phyloP scores from a whole-genome alignment of 2,797 vertebrate genomes.

The Dendrocincla fuliginosa region DNA sequence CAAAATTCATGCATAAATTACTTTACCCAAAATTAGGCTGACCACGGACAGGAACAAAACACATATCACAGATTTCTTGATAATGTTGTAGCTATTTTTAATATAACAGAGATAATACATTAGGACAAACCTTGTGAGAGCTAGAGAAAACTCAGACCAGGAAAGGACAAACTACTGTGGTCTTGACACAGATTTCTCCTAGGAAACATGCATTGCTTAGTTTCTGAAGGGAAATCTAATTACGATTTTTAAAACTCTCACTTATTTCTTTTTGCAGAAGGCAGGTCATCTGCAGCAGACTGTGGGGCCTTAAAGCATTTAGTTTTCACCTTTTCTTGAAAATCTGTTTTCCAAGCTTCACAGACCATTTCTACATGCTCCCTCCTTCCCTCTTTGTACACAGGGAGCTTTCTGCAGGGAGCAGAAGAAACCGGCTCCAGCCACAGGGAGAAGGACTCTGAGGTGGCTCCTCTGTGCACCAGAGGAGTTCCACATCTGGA shows the following conservation, averaged over 20 bases:
- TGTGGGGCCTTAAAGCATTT: neutral
- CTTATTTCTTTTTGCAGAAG: neutral
- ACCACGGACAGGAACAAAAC: neutral
- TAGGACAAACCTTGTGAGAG: neutral
- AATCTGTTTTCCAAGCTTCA: neutral
- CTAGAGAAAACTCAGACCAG: neutral
- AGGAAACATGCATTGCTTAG: fast-evolving
- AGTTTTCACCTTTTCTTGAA: neutral
- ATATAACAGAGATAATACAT: neutral
- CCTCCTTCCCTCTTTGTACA: neutral
- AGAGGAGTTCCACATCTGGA: neutral
- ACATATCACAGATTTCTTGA: neutral
- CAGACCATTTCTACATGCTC: neutral
- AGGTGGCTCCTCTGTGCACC: neutral
- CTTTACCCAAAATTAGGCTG: neutral
- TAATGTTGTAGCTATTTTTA: neutral
- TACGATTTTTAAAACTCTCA: neutral
- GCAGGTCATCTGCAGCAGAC: neutral
- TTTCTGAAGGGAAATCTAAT: neutral
- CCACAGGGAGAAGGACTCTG: neutral
- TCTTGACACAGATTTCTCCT: neutral
- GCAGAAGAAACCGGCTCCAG: neutral
- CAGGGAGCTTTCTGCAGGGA: neutral
- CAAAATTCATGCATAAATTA: neutral
- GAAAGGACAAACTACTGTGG: neutral